Base-by-base conservation (phyloP, 53 echinoderm and acorn worm species). In the Luidia sarsii region DNA sequence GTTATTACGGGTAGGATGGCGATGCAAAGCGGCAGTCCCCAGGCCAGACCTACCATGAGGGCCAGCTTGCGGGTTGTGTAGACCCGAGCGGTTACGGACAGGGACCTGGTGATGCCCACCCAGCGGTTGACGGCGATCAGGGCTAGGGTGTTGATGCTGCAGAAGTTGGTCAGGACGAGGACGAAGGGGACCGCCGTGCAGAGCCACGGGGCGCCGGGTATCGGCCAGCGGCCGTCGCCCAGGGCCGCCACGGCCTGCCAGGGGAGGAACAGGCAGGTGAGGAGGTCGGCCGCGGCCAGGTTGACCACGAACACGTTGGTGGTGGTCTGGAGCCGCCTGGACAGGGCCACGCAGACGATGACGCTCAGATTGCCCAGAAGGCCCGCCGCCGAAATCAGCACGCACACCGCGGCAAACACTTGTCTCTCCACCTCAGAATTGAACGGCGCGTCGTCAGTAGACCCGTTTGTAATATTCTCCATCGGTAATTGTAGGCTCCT, bases 91-190 rank as follows among this genome's bases (percentile, higher is more conserved):
- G 83, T 87, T 10, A 80, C 77, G 41, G 53, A 49, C 24, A 63
- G 80, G 11, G 91, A 87, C 64, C 83, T 32, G 3, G 92, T 88
- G 57, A 91, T 88, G 25, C 84, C 73, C 49, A 80, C 82, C 51
- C 86, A 89, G 21, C 92, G 82, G 37, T 83, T 93, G 39, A 90
- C 57, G 19, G 93, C 86, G 24, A 93, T 93, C 11, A 87, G 87
- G 15, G 87, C 91, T 8, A 94, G 86, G 8, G 79, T 91, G 81
- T 91, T 91, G 21, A 94, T 50, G 64, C 94, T 94, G 49, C 91
- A 88, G 1, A 86, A 85, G 7, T 83, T 77, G 16, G 88, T 83
- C n/a, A 83, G 45, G 9, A 91, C 66, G 19, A 91, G 20, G 6
- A 91, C 49, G 51, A 82, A 86, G 11, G 79, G 83, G 43, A 84